Conservation (phyloP, 2,797 vertebrate species). For the Threskiornis aethiopicus region DNA sequence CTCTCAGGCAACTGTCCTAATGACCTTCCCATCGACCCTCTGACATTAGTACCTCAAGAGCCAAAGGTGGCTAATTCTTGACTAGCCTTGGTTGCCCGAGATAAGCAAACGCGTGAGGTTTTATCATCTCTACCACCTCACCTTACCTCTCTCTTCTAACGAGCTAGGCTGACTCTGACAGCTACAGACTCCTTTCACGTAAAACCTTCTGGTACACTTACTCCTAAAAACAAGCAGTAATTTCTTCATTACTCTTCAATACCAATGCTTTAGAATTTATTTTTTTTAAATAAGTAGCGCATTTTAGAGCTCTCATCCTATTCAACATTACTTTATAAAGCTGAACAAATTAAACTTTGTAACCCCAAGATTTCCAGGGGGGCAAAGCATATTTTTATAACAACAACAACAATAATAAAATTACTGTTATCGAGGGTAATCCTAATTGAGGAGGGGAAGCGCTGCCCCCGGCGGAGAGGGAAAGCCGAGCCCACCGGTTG, state of each 20-base stretch:
- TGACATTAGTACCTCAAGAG: neutral
- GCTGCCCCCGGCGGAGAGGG: neutral
- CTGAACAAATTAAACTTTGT: neutral
- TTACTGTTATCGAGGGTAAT: accelerated
- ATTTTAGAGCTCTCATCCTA: neutral
- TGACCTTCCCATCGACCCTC: neutral
- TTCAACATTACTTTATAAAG: neutral
- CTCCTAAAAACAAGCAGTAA: neutral
- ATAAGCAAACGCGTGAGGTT: neutral
- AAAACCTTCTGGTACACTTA: neutral
- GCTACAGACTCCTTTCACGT: neutral
- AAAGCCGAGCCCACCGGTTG: neutral
- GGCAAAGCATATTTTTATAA: neutral
- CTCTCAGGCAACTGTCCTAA: neutral
- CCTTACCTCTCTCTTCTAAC: neutral
- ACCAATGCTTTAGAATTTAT: neutral
- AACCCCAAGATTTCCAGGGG: neutral
- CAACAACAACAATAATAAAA: neutral
- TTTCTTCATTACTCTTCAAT: neutral
- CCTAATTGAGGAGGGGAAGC: neutral
- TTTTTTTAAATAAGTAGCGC: neutral
- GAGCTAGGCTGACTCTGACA: neutral
- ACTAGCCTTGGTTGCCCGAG: neutral
- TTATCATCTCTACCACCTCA: neutral
- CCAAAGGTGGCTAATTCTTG: neutral